Evolutionary conservation across 2,797 vertebrate genomes (phyloP), one percentile per base, ranked within the genome.

Genomic region (Avahi laniger): DNA sequence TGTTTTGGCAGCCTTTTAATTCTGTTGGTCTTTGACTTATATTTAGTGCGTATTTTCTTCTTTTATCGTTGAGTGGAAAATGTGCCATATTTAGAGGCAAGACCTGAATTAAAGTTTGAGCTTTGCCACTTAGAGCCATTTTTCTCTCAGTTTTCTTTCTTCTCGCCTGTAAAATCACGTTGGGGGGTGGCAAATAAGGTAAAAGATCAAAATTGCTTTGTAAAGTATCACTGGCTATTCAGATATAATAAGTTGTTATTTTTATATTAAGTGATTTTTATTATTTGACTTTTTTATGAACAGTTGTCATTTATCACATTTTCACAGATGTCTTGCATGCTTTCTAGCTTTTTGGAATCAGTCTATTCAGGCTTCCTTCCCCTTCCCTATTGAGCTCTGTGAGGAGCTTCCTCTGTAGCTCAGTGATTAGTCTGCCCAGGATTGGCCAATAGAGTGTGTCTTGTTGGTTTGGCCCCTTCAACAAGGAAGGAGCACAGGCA

Each of bases 391-490:
- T 15, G 10, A 59, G 20, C 75, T 50, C 89, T 50, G 24, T 69
- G 48, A 78, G 81, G 10, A 54, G 4, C 67, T 41, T 15, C 57
- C 9, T 18, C 26, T 88, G 70, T 30, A 22, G 48, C 50, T 87
- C n/a, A 54, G 13, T 83, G 75, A 73, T 69, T 26, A 72, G 82
- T 76, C 90, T 94, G 41, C 93, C 63, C 72, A 35, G 69, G 61
- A 72, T 35, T 94, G 86, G 57, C 73, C 75, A 80, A 24, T 83
- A 59, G n/a, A 78, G 35, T 93, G 48, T 59, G 70, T 73, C 76
- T 82, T 97, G 80, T 90, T 90, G 63, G 46, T 91, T 89, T 95
- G 86, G 76, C 90, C 92, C 65, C 63, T 93, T 95, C 87, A 59
- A 57, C 22, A 57, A 57, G 20, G 35, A 87, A 92, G 90, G 92